Evolutionary conservation across 2,888 invertebrate species (phyloP).

Genomic region (Xylota sylvarum): DNA sequence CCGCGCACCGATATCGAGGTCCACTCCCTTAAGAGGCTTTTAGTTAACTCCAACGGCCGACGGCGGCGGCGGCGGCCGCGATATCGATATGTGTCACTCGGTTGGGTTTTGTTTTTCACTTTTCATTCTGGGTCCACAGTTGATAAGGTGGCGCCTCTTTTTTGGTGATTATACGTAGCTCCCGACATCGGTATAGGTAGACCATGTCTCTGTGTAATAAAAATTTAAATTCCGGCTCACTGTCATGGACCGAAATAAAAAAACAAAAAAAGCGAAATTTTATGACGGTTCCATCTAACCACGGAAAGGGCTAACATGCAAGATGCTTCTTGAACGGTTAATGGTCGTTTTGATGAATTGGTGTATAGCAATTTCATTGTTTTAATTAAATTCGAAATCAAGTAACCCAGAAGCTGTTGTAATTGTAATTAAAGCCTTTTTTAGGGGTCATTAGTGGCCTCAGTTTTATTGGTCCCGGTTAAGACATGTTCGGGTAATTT

Average conservation of each 20-base stretch:
- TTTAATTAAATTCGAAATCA: constrained; percentile 21
- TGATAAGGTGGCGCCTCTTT: constrained; percentile 77
- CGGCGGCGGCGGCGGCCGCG: constrained; percentile 19
- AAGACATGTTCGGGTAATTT: not conserved
- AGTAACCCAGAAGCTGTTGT: constrained; percentile 6
- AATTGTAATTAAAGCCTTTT: constrained; percentile 4
- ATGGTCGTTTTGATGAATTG: constrained; percentile 35
- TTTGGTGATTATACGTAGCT: constrained; percentile 49
- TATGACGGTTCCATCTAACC: constrained; percentile 45
- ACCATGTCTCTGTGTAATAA: constrained; percentile 37
- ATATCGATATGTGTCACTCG: constrained; percentile 67
- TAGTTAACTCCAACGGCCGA: constrained; percentile 67
- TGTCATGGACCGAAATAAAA: constrained; percentile 15
- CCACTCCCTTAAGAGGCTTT: constrained; percentile 75
- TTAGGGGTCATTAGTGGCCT: not conserved
- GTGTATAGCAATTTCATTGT: constrained; percentile 1
- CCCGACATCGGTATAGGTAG: constrained; percentile 16
- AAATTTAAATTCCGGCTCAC: constrained; percentile 37
- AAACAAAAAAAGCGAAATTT: constrained; percentile 20
- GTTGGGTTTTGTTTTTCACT: constrained; percentile 61
- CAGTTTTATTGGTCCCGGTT: not conserved
- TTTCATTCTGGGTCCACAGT: constrained; percentile 57
- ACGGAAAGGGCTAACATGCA: constrained; percentile 33
- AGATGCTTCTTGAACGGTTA: constrained; percentile 18
- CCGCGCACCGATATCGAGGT: constrained; percentile 22